These are phyloP conservation scores for Psittacula cyanocephala DNA, from an alignment of 2,113 vertebrate genomes.

Conservation along the genomic window DNA sequence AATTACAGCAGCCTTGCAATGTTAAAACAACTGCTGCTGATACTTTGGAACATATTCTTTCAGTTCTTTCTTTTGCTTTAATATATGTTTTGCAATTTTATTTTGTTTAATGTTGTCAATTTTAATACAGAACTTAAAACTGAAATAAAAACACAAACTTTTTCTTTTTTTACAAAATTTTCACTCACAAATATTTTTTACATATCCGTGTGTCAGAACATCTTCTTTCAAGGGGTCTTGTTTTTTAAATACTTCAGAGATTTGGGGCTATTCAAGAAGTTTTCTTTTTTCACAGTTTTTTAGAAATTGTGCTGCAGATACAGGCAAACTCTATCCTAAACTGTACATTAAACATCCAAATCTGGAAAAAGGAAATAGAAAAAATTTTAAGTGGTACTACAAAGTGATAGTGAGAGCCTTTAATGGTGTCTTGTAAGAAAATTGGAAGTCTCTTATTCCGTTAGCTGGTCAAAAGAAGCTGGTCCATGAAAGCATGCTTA, in stretches of 20 bases:
- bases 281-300: not conserved
- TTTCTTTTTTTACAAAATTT: not conserved
- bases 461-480: not conserved
- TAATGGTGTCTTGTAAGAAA: not conserved
- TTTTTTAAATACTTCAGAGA: not conserved
- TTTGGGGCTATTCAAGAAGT: not conserved
- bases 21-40: not conserved
- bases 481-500: no score
- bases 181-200: not conserved
- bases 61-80: not conserved
- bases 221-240: not conserved
- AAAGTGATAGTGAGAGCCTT: not conserved
- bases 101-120: not conserved
- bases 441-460: accelerated
- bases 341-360: not conserved
- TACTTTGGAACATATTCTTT: not conserved
- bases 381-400: not conserved
- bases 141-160: not conserved
- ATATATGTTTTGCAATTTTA: not conserved
- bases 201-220: not conserved
- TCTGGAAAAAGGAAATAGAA: not conserved
- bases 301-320: not conserved
- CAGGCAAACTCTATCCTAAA: not conserved
- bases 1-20: not conserved
- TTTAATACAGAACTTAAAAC: not conserved